These are phyloP conservation scores for Paratrypauchen microcephalus DNA, from an alignment of 2,797 vertebrate genomes.

Conservation along the genomic window DNA sequence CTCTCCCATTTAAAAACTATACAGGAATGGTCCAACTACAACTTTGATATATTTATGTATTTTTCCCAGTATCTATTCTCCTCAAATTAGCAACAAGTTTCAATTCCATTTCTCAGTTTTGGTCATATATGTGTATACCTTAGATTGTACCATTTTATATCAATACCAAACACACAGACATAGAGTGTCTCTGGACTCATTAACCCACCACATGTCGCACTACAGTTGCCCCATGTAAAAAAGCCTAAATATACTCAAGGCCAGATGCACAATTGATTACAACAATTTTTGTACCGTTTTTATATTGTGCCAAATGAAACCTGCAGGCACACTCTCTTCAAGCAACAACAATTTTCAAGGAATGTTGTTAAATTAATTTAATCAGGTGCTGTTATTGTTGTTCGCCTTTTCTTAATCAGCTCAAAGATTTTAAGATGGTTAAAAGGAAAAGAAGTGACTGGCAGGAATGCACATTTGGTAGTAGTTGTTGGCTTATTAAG, in stretches of 20 bases:
- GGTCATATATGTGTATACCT: too few relatives aligned
- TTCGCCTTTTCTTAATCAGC: neutral
- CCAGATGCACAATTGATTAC: conserved; percentile 22
- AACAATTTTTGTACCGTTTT: conserved; percentile 17
- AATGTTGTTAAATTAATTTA: conserved; percentile 7
- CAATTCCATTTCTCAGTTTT: too few relatives aligned
- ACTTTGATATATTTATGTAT: too few relatives aligned
- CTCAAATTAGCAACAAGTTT: too few relatives aligned
- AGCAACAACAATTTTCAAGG: neutral
- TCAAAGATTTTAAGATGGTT: conserved; percentile 4
- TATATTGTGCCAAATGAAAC: conserved; percentile 13
- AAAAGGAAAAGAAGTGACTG: neutral
- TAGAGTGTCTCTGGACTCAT: conserved; percentile 28
- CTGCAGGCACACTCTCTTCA: neutral
- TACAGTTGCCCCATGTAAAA: conserved; percentile 48
- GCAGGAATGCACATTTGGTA: neutral
- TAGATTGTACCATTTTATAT: too few relatives aligned
- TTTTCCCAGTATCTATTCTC: too few relatives aligned
- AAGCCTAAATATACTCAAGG: conserved; percentile 25
- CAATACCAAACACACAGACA: conserved; percentile 5
- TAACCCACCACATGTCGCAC: conserved; percentile 56
- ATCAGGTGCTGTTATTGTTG: conserved; percentile 3
- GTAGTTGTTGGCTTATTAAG: neutral
- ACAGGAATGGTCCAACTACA: too few relatives aligned
- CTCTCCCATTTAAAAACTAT: too few relatives aligned